Evolutionary conservation across 2,888 invertebrate genomes (phyloP).

Genomic region (Lochmaea capreae): DNA sequence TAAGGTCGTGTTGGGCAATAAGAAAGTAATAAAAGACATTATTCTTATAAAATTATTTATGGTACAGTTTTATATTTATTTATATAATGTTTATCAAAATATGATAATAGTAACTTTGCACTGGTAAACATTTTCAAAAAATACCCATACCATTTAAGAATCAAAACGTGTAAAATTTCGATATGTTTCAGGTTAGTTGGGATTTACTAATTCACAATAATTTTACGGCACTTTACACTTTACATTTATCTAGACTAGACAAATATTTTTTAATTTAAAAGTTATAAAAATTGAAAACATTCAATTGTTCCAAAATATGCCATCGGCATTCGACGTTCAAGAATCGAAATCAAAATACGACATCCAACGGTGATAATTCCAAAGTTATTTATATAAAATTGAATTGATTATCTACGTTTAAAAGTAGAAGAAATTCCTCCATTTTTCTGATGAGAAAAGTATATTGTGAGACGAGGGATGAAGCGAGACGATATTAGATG

Average conservation of each 20-base stretch:
- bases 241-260: slow-evolving; percentile 22
- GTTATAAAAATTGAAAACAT: neutral
- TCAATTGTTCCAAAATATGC: too few species aligned
- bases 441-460: too few species aligned
- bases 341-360: too few species aligned
- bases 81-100: neutral
- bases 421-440: too few species aligned
- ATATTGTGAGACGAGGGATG: too few species aligned
- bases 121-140: neutral
- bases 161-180: too few species aligned
- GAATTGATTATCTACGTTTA: too few species aligned
- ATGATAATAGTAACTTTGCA: neutral
- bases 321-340: too few species aligned
- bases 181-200: neutral
- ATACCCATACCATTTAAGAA: too few species aligned
- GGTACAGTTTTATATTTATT: neutral
- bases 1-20: neutral
- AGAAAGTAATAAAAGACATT: neutral
- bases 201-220: neutral
- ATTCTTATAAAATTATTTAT: neutral
- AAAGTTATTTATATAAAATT: too few species aligned
- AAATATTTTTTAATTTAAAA: neutral
- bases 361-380: too few species aligned
- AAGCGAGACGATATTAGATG: too few species aligned
- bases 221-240: slow-evolving; percentile 7